Conservation (phyloP, 2,888 invertebrate species). For the Drosophila aldrichi region DNA sequence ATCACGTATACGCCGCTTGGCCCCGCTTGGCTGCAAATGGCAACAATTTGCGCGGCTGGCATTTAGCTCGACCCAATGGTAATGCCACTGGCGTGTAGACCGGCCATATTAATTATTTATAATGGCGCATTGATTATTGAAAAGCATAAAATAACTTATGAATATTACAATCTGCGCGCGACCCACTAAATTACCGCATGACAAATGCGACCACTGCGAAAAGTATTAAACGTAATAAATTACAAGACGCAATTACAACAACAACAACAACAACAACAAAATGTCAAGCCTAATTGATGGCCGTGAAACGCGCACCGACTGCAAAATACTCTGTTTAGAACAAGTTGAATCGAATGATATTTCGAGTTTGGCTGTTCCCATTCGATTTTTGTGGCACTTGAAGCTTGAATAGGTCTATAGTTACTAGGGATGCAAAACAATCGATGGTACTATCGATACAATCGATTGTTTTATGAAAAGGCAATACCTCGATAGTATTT, state of each 20-base stretch:
- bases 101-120: conserved; percentile 47
- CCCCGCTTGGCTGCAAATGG: neutral
- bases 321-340: neutral
- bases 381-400: no score
- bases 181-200: conserved; percentile 69
- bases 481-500: no score
- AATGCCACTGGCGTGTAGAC: conserved; percentile 15
- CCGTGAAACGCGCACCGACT: neutral
- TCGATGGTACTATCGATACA: no score
- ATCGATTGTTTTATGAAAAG: no score
- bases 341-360: no score
- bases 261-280: neutral
- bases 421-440: no score
- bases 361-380: no score
- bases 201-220: conserved; percentile 50
- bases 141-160: conserved; percentile 46
- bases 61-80: conserved; percentile 25
- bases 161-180: conserved; percentile 31
- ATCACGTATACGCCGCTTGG: conserved; percentile 26
- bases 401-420: no score
- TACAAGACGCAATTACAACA: conserved; percentile 22
- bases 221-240: conserved; percentile 59
- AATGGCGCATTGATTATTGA: conserved; percentile 54
- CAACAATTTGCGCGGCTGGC: conserved; percentile 24
- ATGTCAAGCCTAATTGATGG: neutral